Evolutionary conservation across 2,113 vertebrate species (phyloP).

Genomic region (Lynx canadensis): DNA sequence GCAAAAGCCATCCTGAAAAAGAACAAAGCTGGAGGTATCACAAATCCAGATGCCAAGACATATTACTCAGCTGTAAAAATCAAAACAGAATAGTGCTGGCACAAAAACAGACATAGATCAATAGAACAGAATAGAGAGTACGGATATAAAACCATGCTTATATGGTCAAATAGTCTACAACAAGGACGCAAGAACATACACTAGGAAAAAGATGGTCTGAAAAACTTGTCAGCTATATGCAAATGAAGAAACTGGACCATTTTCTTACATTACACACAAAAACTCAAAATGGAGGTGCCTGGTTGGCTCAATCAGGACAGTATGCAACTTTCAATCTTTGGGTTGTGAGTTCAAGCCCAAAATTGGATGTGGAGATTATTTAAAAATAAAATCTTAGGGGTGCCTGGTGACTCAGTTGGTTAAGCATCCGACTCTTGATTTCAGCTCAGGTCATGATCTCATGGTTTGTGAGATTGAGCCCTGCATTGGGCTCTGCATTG

Average conservation of each 20-base stretch:
- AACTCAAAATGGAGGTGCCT: background rate
- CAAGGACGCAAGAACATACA: background rate
- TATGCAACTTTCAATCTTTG: background rate
- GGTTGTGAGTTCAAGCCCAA: background rate
- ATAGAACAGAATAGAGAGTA: background rate
- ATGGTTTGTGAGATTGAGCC: too few species aligned
- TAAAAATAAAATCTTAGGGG: background rate
- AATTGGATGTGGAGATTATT: background rate
- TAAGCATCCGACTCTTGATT: too few species aligned
- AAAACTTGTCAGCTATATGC: background rate
- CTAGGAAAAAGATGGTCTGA: background rate
- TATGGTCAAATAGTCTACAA: background rate
- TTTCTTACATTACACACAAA: background rate
- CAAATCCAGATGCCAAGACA: background rate
- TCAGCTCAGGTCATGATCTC: too few species aligned
- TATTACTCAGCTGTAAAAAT: background rate
- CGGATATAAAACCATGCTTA: background rate
- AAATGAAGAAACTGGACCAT: background rate
- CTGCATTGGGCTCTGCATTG: too few species aligned
- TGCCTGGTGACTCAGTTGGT: too few species aligned
- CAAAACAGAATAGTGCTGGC: background rate
- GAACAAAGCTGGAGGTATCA: background rate
- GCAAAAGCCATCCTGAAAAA: background rate
- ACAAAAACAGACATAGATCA: background rate
- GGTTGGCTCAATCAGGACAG: background rate